These are phyloP conservation scores for Hipposideros armiger DNA, from an alignment of 2,113 vertebrate genomes.

Conservation along the genomic window DNA sequence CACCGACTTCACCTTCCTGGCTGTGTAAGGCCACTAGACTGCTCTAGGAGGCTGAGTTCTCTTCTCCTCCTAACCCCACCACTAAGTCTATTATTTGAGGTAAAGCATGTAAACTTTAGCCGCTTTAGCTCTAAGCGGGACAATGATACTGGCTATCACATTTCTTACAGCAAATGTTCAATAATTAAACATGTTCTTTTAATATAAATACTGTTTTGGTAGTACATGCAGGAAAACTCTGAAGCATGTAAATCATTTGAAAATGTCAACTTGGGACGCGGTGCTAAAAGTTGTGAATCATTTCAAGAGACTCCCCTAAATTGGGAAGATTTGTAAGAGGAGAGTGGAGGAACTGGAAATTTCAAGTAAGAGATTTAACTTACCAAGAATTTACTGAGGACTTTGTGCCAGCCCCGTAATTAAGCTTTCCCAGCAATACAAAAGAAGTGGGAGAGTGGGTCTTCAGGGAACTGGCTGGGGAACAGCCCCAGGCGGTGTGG, in stretches of 20 bases:
- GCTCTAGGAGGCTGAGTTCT: background rate
- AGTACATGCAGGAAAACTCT: slow-evolving; percentile 62
- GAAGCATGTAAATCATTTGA: slow-evolving; percentile 53
- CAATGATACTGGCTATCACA: slow-evolving; percentile 9
- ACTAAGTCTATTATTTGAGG: background rate
- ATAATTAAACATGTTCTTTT: slow-evolving; percentile 51
- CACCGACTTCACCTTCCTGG: slow-evolving; percentile 42
- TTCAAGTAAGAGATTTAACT: slow-evolving; percentile 63
- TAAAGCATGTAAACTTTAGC: background rate
- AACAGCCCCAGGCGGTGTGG: slow-evolving; percentile 6
- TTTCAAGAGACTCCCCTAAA: slow-evolving; percentile 50
- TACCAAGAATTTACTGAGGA: slow-evolving; percentile 59
- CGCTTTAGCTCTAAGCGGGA: background rate
- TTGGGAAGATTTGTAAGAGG: slow-evolving; percentile 3
- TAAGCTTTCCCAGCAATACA: slow-evolving; percentile 51
- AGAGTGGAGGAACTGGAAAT: slow-evolving; percentile 24
- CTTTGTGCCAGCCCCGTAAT: slow-evolving; percentile 46
- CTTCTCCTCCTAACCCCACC: background rate
- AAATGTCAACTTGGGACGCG: slow-evolving; percentile 61
- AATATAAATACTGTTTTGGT: slow-evolving; percentile 58
- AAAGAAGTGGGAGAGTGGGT: slow-evolving; percentile 13
- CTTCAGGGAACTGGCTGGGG: slow-evolving; percentile 61
- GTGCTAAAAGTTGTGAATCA: slow-evolving; percentile 61
- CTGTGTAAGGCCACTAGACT: slow-evolving; percentile 33
- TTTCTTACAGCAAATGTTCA: background rate